Percentiles rank a stretch among this genome's conserved stretches.
Evolutionary conservation across 2,113 vertebrate species (phyloP).

Genomic region (Gavialis gangeticus): DNA sequence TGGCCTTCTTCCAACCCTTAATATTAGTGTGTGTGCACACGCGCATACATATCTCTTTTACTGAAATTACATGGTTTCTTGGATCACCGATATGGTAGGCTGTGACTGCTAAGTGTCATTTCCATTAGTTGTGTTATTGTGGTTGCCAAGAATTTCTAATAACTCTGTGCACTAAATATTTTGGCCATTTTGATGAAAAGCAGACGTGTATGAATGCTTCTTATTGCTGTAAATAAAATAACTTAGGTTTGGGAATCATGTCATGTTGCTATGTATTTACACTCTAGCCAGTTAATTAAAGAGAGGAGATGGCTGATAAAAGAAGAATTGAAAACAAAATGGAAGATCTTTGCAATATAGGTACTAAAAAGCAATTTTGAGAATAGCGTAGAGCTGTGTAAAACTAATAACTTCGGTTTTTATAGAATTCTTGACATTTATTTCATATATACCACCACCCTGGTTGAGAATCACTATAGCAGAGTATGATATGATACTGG

Average conservation of each 20-base stretch:
- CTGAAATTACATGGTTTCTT: not conserved
- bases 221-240: conserved; percentile 41
- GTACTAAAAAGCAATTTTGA: not conserved
- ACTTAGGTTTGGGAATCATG: not conserved
- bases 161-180: conserved; percentile 27
- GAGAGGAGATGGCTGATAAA: not conserved
- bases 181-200: conserved; percentile 63
- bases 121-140: conserved; percentile 54
- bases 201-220: not conserved
- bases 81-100: not conserved
- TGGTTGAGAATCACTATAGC: not conserved
- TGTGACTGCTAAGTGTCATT: conserved; percentile 42
- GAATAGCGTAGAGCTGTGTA: not conserved
- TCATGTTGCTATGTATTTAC: not conserved
- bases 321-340: not conserved
- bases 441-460: fast-evolving
- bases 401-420: not conserved
- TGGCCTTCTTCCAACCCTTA: not conserved
- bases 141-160: conserved; percentile 54
- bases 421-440: not conserved
- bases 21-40: fast-evolving
- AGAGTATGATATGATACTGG: not conserved
- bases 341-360: not conserved
- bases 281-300: not conserved
- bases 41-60: not conserved